These are phyloP conservation scores for Malacosoma neustria DNA, from an alignment of 2,888 invertebrate genomes.

Conservation along the genomic window DNA sequence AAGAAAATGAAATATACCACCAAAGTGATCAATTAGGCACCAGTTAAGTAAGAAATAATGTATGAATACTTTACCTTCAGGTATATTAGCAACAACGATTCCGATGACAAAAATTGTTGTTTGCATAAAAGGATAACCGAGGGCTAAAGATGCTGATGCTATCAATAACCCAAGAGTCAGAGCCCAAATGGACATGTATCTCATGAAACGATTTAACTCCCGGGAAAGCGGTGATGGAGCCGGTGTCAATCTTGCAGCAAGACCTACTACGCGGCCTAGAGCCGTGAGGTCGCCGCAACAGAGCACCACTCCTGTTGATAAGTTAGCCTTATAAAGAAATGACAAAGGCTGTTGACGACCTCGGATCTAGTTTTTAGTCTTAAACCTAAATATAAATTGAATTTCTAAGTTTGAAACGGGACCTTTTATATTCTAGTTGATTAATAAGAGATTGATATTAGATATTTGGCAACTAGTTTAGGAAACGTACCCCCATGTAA, in stretches of 20 bases:
- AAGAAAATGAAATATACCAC: too few relatives aligned
- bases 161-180: constrained; percentile 93
- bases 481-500: too few relatives aligned
- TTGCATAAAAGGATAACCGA: constrained; percentile 98
- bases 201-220: constrained; percentile 98
- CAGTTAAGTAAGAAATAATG: too few relatives aligned
- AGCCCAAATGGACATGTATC: constrained; percentile 94
- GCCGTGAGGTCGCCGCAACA: constrained; percentile 88
- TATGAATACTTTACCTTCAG: constrained; percentile 92
- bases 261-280: constrained; percentile 94
- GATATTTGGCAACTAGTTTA: too few relatives aligned
- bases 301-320: constrained; percentile 84
- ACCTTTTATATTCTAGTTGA: too few relatives aligned
- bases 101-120: constrained; percentile 97
- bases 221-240: constrained; percentile 97
- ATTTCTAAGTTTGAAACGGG: too few relatives aligned
- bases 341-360: too few relatives aligned
- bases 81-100: constrained; percentile 99
- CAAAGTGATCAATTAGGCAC: too few relatives aligned
- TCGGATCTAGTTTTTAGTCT: too few relatives aligned
- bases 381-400: too few relatives aligned
- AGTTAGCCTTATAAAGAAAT: too few relatives aligned
- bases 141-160: constrained; percentile 93
- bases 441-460: too few relatives aligned
- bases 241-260: constrained; percentile 92